These are phyloP conservation scores for Hippoglossus hippoglossus DNA, from an alignment of 2,797 vertebrate species.

Conservation along the genomic window DNA sequence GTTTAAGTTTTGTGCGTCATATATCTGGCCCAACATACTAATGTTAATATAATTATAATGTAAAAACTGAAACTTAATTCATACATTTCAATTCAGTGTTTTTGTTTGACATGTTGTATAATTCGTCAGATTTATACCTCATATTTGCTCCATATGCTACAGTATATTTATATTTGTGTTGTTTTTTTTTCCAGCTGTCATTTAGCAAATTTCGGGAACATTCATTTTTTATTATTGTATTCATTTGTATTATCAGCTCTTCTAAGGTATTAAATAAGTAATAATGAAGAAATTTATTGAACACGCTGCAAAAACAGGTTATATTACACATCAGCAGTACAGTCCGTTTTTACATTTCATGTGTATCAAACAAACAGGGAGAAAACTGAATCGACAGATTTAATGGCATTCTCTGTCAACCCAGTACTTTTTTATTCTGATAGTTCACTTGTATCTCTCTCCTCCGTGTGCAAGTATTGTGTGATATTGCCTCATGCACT, in stretches of 20 bases:
- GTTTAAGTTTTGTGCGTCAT: too few species aligned
- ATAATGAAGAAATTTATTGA: slow-evolving; percentile 24
- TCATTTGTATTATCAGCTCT: not conserved
- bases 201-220: not conserved
- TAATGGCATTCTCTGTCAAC: slow-evolving; percentile 62
- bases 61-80: too few species aligned
- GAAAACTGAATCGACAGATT: slow-evolving; percentile 43
- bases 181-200: not conserved
- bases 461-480: slow-evolving; percentile 78
- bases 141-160: too few species aligned
- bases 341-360: slow-evolving; percentile 28
- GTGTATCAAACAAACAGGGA: slow-evolving; percentile 44
- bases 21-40: too few species aligned
- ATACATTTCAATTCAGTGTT: too few species aligned
- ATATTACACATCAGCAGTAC: slow-evolving; percentile 25
- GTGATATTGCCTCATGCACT: slow-evolving; percentile 83
- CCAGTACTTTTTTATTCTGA: slow-evolving; percentile 67
- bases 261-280: not conserved
- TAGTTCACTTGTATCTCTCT: slow-evolving; percentile 72
- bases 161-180: too few species aligned
- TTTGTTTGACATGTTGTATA: too few species aligned
- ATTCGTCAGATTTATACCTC: too few species aligned
- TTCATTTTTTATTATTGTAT: not conserved
- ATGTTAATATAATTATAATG: too few species aligned
- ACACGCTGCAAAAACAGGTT: slow-evolving; percentile 24